phyloP scores from a whole-genome alignment of 2,113 vertebrate genomes.

The Acinonyx jubatus region DNA sequence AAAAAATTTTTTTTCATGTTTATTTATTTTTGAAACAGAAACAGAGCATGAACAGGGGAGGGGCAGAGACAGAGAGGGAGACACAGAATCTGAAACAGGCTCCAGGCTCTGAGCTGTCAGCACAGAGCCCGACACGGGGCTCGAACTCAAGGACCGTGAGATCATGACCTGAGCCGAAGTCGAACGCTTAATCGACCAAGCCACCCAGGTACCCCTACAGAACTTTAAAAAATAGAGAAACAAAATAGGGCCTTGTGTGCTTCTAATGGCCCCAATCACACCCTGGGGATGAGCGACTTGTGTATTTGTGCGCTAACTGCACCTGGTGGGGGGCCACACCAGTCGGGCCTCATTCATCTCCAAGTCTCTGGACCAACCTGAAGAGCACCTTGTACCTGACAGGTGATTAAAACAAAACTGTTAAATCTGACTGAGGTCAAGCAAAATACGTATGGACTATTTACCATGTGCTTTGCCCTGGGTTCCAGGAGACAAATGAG shows the following conservation, averaged over 20 bases:
- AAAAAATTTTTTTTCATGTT: too few relatives aligned
- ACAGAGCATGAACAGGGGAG: too few relatives aligned
- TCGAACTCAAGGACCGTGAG: too few relatives aligned
- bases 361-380: background rate
- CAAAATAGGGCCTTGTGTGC: background rate
- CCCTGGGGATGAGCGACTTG: rapidly evolving
- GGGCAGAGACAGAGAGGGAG: too few relatives aligned
- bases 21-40: too few relatives aligned
- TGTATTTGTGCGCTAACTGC: rapidly evolving
- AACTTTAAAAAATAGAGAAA: background rate
- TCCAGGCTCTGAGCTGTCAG: too few relatives aligned
- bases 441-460: background rate
- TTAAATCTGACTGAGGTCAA: background rate
- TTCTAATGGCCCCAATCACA: background rate
- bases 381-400: background rate
- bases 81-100: too few relatives aligned
- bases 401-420: background rate
- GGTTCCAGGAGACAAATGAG: background rate
- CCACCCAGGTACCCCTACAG: too few relatives aligned
- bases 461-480: background rate
- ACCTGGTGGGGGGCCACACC: background rate
- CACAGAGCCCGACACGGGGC: too few relatives aligned
- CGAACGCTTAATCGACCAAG: rapidly evolving
- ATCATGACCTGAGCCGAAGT: too few relatives aligned
- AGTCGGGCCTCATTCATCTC: rapidly evolving